A percentile compares a stretch with the other conserved stretches of the same genome.
These are phyloP conservation scores for Archaeoteleia sp. DNA, from an alignment of 2,888 invertebrate genomes.

Conservation along the genomic window DNA sequence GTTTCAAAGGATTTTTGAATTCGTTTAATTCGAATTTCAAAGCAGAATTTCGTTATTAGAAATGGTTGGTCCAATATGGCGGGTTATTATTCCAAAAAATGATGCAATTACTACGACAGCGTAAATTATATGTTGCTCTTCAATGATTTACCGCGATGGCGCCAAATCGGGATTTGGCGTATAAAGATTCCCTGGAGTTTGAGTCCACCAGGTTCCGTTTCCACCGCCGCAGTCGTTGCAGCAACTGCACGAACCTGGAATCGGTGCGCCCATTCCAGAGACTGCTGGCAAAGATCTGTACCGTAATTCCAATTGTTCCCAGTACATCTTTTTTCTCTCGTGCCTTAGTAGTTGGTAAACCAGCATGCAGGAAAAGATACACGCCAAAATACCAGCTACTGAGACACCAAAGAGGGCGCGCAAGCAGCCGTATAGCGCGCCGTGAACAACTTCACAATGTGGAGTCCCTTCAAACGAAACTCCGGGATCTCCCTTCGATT, in stretches of 20 bases:
- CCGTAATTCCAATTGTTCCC: constrained; percentile 90
- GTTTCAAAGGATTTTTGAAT: too few species aligned
- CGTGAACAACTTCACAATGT: constrained; percentile 93
- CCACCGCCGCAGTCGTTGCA: constrained; percentile 82
- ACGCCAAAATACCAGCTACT: constrained; percentile 91
- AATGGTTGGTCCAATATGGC: too few species aligned
- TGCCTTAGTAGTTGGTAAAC: constrained; percentile 92
- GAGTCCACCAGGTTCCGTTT: constrained; percentile 76
- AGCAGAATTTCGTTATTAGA: too few species aligned
- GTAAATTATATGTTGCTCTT: background rate
- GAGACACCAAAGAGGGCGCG: constrained; percentile 93
- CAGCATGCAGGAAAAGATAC: constrained; percentile 94
- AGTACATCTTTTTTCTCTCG: constrained; percentile 95
- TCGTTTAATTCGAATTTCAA: too few species aligned
- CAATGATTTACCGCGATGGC: constrained; percentile 67
- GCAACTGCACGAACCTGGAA: constrained; percentile 78
- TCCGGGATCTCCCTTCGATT: constrained; percentile 66
- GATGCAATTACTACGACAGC: too few species aligned
- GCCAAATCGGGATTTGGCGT: constrained; percentile 86
- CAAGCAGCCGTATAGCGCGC: constrained; percentile 90
- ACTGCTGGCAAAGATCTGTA: constrained; percentile 83
- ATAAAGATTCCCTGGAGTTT: constrained; percentile 85
- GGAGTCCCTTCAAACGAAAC: constrained; percentile 90
- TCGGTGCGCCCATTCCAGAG: constrained; percentile 73
- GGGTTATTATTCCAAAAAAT: background rate